phyloP scores from a whole-genome alignment of 2,888 invertebrate species.

The Deilephila porcellus region DNA sequence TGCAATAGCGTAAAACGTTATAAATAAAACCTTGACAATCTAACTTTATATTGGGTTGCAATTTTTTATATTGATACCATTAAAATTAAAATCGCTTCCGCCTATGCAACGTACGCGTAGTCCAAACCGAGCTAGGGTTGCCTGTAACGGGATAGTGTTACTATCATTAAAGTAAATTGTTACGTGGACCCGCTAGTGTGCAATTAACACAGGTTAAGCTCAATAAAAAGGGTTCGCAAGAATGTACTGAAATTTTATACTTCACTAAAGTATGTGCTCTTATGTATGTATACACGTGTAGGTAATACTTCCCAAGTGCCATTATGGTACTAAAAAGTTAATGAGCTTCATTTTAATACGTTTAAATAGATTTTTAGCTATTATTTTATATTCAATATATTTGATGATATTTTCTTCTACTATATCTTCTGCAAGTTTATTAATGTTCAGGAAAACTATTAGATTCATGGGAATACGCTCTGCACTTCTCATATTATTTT shows the following conservation, averaged over 20 bases:
- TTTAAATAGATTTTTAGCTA: background rate
- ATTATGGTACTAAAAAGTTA: background rate
- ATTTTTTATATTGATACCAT: too few relatives aligned
- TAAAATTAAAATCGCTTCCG: slow-evolving; percentile 42
- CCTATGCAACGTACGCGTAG: slow-evolving; percentile 35
- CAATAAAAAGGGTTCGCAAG: slow-evolving; percentile 48
- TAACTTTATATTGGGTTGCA: too few relatives aligned
- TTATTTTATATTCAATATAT: too few relatives aligned
- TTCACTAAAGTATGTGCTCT: background rate
- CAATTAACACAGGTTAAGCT: slow-evolving; percentile 66
- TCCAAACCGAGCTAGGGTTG: slow-evolving; percentile 61
- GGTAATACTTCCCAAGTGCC: background rate
- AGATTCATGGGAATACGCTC: too few relatives aligned
- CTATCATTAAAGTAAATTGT: slow-evolving; percentile 74
- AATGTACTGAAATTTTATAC: slow-evolving; percentile 26
- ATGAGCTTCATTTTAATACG: background rate
- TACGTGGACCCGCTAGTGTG: slow-evolving; percentile 56
- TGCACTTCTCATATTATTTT: too few relatives aligned
- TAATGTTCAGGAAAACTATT: too few relatives aligned
- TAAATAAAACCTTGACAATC: too few relatives aligned
- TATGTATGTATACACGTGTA: background rate
- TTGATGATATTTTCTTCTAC: too few relatives aligned
- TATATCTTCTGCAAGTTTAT: too few relatives aligned
- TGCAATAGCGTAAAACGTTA: too few relatives aligned
- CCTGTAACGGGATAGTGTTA: slow-evolving; percentile 71